These are phyloP conservation scores for Gracilinanus agilis DNA, from an alignment of 2,113 vertebrate genomes.

Conservation along the genomic window DNA sequence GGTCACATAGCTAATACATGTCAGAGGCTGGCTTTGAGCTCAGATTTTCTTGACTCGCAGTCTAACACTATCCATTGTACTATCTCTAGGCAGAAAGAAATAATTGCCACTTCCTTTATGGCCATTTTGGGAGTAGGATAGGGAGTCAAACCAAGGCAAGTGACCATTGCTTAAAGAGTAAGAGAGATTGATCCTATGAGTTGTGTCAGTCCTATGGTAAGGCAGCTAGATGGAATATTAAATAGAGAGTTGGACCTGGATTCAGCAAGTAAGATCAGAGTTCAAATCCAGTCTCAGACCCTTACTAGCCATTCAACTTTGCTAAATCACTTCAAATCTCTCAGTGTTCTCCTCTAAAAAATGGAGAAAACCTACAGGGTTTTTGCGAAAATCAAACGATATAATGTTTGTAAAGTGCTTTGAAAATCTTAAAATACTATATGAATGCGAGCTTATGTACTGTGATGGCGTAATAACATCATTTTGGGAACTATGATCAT, in stretches of 20 bases:
- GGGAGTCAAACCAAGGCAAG: not conserved
- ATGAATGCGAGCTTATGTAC: not conserved
- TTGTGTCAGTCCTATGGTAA: not conserved
- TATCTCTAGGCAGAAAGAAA: not conserved
- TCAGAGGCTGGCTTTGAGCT: not conserved
- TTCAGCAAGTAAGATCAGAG: not conserved
- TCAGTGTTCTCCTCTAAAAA: not conserved
- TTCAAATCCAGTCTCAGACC: not conserved
- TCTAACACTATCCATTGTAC: not conserved
- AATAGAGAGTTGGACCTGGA: not conserved
- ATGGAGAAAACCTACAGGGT: not conserved
- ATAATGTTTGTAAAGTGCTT: not conserved
- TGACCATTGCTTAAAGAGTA: not conserved
- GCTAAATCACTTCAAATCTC: not conserved
- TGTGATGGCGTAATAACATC: not conserved
- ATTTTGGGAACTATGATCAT: not conserved
- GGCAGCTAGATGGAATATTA: not conserved
- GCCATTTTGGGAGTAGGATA: not conserved
- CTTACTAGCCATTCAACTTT: not conserved
- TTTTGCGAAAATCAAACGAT: not conserved
- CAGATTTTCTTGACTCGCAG: not conserved
- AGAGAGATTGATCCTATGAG: not conserved
- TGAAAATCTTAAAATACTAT: not conserved
- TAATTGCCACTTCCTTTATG: not conserved
- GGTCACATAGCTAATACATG: not conserved